Base-by-base conservation (phyloP, 2,888 invertebrate species). In the Stratiomys singularior region DNA sequence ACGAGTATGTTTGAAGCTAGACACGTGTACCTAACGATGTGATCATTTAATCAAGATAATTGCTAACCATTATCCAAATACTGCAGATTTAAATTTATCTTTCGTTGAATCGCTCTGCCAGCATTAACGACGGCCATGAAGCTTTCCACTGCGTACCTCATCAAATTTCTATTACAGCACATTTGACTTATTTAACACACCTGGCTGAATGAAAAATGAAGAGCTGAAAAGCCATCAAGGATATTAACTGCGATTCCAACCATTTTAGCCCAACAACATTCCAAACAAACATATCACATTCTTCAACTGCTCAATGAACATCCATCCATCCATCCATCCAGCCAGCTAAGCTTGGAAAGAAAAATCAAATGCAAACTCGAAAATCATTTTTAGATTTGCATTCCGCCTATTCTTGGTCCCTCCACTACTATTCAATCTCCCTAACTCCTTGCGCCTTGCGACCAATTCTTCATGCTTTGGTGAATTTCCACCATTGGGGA, bases 191-290 rank as follows among this genome's bases (percentile, higher is more conserved):
- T 60, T 25, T 11, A 9, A 11, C 58, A 60, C 58, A 52, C 52
- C 15, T 52, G 52, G 52, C 58, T 60, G 58, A 15, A 64, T 64
- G 30, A 64, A 64, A 64, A 64, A 64, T 64, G 64, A 64, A 64
- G 25, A 64, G 64, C 21, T 64, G 28, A 28, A 21, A 64, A 28
- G n/a, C 64, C 30, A 30, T 64, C 23, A 25, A 64, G 58, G 18
- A 28, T 64, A 28, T 64, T 25, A 64, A 64, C 5, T 27, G 64
- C n/a, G 5, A 1, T 9, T 37, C 37, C 3, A 37, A 37, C 37
- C 37, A 37, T 37, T 52, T 52, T 52, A 9, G 4, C 15, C 52
- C n/a, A 52, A n/a, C 18, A 52, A 52, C 3, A 13, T 4, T 52
- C 18, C 18, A 9, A n/a, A 13, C 52, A 52, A 13, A 13, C 52